Evolutionary conservation across 2,113 vertebrate genomes (phyloP).

Genomic region (Chroicocephalus ridibundus): DNA sequence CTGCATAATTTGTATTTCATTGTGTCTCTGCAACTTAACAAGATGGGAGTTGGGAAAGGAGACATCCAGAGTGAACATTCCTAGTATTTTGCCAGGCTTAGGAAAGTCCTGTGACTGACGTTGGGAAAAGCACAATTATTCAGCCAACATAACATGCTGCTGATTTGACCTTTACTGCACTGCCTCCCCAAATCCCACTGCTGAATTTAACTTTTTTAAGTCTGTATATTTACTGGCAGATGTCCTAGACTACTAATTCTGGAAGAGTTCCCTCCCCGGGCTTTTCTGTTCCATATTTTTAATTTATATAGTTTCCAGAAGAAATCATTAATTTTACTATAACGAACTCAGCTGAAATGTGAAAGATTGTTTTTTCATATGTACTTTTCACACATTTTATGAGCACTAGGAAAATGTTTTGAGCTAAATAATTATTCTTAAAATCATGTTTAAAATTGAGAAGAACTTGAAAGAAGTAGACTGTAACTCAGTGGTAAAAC

Average conservation of each 20-base stretch:
- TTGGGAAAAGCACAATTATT: not conserved
- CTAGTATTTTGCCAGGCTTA: not conserved
- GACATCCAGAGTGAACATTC: not conserved
- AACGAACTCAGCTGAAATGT: not conserved
- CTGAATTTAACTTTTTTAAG: not conserved
- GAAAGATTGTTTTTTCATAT: not conserved
- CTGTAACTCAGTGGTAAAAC: not conserved
- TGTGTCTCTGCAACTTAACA: not conserved
- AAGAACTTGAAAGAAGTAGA: not conserved
- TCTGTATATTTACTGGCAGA: not conserved
- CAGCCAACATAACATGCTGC: not conserved
- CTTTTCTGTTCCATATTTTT: not conserved
- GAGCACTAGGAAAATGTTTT: not conserved
- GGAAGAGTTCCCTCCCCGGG: not conserved
- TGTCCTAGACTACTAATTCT: not conserved
- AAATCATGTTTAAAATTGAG: not conserved
- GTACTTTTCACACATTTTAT: not conserved
- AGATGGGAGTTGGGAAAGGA: not conserved
- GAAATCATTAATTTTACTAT: not conserved
- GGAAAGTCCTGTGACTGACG: not conserved
- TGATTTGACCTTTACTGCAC: conserved; percentile 1
- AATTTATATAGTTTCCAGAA: not conserved
- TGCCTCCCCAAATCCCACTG: not conserved
- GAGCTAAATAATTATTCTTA: not conserved
- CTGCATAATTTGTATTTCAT: not conserved